These are phyloP conservation scores for Dorcus hopei DNA, from an alignment of 2,888 invertebrate species.

Conservation along the genomic window DNA sequence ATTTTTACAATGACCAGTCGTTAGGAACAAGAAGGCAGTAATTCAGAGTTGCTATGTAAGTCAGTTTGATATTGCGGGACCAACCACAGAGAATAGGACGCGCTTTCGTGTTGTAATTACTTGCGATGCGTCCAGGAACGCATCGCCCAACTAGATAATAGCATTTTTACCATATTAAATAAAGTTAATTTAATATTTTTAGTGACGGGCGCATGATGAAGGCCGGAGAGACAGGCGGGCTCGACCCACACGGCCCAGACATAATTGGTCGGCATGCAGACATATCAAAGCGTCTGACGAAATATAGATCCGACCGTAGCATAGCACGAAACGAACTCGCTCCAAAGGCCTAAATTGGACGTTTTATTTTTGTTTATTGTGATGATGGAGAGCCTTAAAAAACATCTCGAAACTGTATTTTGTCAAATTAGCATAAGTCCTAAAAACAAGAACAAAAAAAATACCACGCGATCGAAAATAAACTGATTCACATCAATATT, in stretches of 20 bases:
- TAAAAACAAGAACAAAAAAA: too few relatives aligned
- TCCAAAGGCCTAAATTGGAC: slow-evolving; percentile 13
- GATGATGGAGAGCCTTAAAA: background rate
- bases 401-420: background rate
- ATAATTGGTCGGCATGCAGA: slow-evolving; percentile 48
- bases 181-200: slow-evolving; percentile 41
- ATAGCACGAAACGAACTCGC: slow-evolving; percentile 31
- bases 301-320: slow-evolving; percentile 35
- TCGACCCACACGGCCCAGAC: slow-evolving; percentile 45
- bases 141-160: background rate
- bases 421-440: background rate
- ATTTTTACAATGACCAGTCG: too few relatives aligned
- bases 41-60: too few relatives aligned
- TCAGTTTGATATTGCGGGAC: too few relatives aligned
- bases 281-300: slow-evolving; percentile 41
- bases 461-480: too few relatives aligned
- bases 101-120: too few relatives aligned
- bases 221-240: slow-evolving; percentile 37
- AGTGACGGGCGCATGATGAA: slow-evolving; percentile 34
- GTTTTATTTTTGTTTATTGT: slow-evolving; percentile 9
- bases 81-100: too few relatives aligned
- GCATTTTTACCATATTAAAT: slow-evolving; percentile 26
- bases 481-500: too few relatives aligned
- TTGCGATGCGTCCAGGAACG: too few relatives aligned
- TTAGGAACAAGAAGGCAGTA: too few relatives aligned